Evolutionary conservation across 2,888 invertebrate species (phyloP).

Genomic region (Neelides folsomi): DNA sequence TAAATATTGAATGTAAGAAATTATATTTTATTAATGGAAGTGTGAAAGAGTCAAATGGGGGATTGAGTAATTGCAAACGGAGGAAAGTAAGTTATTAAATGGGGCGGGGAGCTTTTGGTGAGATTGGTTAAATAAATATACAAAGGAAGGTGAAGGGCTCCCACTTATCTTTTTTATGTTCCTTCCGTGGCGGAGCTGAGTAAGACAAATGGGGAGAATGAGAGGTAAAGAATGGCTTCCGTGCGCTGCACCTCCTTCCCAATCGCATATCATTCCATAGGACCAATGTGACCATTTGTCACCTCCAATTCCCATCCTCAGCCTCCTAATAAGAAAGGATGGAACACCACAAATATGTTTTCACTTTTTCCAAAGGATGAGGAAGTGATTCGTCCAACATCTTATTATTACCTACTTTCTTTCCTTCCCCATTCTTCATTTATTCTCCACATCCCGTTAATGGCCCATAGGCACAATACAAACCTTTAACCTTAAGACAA

Average conservation of each 20-base stretch:
- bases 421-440: neutral
- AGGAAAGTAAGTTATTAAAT: too few relatives aligned
- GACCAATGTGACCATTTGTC: constrained; percentile 10
- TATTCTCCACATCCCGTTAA: neutral
- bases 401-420: neutral
- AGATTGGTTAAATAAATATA: too few relatives aligned
- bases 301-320: constrained; percentile 1
- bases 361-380: neutral
- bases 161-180: too few relatives aligned
- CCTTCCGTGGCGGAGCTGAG: constrained; percentile 6
- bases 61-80: too few relatives aligned
- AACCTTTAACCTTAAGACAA: too few relatives aligned
- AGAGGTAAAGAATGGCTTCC: constrained; percentile 13
- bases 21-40: too few relatives aligned
- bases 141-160: too few relatives aligned
- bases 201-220: constrained; percentile 17
- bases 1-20: too few relatives aligned
- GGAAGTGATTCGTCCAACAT: neutral
- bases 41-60: too few relatives aligned
- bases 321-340: neutral
- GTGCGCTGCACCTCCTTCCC: constrained; percentile 2
- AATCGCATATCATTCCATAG: constrained; percentile 8
- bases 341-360: neutral
- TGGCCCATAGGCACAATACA: too few relatives aligned
- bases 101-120: too few relatives aligned